These are phyloP conservation scores for Dryococelus australis DNA, from an alignment of 2,888 invertebrate species.

Conservation along the genomic window DNA sequence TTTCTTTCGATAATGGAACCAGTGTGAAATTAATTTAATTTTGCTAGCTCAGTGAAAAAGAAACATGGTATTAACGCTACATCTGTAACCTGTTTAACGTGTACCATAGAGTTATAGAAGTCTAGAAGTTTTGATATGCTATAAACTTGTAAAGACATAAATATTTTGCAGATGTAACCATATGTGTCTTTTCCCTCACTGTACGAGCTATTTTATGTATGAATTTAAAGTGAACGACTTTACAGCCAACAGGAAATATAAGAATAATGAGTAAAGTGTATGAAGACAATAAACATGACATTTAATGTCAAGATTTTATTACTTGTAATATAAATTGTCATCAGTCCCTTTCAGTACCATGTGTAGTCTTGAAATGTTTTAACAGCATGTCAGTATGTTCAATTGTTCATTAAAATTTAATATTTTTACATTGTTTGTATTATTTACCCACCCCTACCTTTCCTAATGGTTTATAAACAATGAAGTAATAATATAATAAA, in stretches of 20 bases:
- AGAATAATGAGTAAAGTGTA: constrained; percentile 28
- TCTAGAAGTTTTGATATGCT: constrained; percentile 22
- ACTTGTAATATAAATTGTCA: constrained; percentile 21
- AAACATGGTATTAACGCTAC: background rate
- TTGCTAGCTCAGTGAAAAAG: background rate
- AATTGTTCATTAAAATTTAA: constrained; percentile 29
- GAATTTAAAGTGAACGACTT: constrained; percentile 4
- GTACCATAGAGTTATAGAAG: background rate
- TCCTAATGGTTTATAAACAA: too few relatives aligned
- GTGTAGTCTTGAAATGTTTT: constrained; percentile 18
- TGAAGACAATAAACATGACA: constrained; percentile 40
- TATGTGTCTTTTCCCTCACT: constrained; percentile 36
- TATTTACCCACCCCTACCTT: background rate
- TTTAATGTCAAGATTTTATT: constrained; percentile 33
- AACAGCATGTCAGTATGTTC: constrained; percentile 30
- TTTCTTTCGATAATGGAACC: background rate
- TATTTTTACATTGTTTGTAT: constrained; percentile 22
- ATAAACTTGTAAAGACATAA: constrained; percentile 24
- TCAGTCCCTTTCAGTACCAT: constrained; percentile 4
- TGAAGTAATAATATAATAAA: too few relatives aligned
- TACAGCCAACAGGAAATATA: background rate
- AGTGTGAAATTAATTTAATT: background rate
- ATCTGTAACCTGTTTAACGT: background rate
- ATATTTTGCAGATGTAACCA: constrained; percentile 23
- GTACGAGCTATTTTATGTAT: constrained; percentile 36